Percentiles rank a stretch among this genome's conserved stretches.
phyloP scores from a whole-genome alignment of 2,797 vertebrate genomes.

The Sebastes matsubarae region DNA sequence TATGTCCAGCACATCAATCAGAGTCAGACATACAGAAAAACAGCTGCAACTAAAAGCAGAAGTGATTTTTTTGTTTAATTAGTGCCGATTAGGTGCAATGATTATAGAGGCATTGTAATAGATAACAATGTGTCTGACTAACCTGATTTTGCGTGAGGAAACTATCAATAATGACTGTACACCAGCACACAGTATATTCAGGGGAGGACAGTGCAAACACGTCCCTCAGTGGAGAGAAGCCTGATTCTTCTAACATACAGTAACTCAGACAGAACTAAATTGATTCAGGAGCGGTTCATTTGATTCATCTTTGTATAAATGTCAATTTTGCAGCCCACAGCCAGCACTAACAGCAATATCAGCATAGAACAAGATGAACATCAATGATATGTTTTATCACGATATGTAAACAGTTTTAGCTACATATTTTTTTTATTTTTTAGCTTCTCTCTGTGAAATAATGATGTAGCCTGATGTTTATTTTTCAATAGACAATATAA shows the following conservation, averaged over 20 bases:
- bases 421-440: background rate
- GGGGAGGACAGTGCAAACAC: background rate
- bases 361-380: background rate
- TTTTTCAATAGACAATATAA: background rate
- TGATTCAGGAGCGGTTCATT: constrained; percentile 8
- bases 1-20: background rate
- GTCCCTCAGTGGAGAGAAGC: background rate
- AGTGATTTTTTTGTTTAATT: background rate
- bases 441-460: background rate
- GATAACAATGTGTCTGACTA: background rate
- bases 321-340: constrained; percentile 14
- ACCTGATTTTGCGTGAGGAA: background rate
- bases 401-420: background rate
- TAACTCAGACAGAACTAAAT: constrained; percentile 20
- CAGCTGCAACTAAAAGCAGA: background rate
- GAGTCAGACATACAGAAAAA: background rate
- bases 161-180: background rate
- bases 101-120: background rate
- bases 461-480: background rate
- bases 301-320: constrained; percentile 36
- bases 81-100: background rate
- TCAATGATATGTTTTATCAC: background rate
- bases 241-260: constrained; percentile 21
- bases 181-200: background rate
- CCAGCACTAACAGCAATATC: background rate